Base-by-base conservation (phyloP, 2,888 invertebrate genomes). In the Melieria omissa region DNA sequence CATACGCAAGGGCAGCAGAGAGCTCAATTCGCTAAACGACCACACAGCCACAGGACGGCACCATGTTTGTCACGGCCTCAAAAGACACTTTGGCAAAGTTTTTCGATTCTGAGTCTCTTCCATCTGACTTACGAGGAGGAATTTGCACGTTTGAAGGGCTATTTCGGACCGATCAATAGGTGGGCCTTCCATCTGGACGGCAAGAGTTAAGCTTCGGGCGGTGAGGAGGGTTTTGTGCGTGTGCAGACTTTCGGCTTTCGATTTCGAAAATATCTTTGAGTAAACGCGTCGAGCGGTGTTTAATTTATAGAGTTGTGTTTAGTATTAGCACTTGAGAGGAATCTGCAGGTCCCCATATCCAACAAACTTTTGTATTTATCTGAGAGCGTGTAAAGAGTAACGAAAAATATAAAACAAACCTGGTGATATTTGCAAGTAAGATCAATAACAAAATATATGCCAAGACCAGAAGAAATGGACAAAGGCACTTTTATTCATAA, bases 111-210 rank as follows among this genome's bases (percentile, higher is more conserved):
- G 93, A 93, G 75, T 93, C 94, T 98, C 89, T 98, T 94, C 90
- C 97, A 98, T 86, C 88, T 97, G 80, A 93, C 98, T 42, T 98
- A 97, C 87, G 98, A 98, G 88, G 97, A 98, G 84, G 98, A 98
- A 85, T 98, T 98, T 88, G 98, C 94, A 0, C 90, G 97, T 73
- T 93, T 99, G 14, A 99, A 99, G 86, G 99, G 99, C 72, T 99
- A 99, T 88, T 99, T 99, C 85, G 99, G 99, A 80, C 99, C 99
- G 1, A 99, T 99, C 83, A 99, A 99, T 90, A 97, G 97, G 88
- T 91, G 99, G 79, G 94, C 96, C 64, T 99, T 99, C 89, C 98
- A 98, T 88, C 99, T 99, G 1, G 97, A 97, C 89, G 99, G 99
- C 65, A 95, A 93, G 85, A 96, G 96, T 85, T 97, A 96, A 87